Conservation (phyloP, 2,113 vertebrate species). For the Pristiophorus japonicus region DNA sequence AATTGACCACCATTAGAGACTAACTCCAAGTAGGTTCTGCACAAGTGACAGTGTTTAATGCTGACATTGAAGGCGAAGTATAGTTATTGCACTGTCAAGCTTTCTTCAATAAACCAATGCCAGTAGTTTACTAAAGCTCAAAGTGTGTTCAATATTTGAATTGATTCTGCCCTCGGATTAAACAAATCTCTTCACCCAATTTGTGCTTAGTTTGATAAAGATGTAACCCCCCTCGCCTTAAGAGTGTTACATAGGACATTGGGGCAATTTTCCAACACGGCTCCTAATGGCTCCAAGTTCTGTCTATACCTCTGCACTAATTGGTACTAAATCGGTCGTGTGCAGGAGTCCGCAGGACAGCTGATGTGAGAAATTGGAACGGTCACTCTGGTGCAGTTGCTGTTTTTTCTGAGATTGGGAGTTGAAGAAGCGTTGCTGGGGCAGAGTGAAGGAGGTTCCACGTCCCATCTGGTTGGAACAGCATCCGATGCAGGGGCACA, state of each 20-base stretch:
- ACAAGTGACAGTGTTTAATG: conserved; percentile 29
- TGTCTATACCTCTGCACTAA: not conserved
- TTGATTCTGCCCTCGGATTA: not conserved
- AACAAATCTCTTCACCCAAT: conserved; percentile 6
- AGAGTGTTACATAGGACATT: not conserved
- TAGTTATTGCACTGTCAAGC: conserved; percentile 23
- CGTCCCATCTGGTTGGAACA: not conserved
- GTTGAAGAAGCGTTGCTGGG: not conserved
- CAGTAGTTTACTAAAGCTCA: not conserved
- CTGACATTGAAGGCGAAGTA: not conserved
- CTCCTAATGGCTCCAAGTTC: not conserved
- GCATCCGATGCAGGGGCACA: too few relatives aligned
- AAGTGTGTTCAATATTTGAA: conserved; percentile 1
- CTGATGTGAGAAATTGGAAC: not conserved
- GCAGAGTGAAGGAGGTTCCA: not conserved
- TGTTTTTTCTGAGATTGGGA: not conserved
- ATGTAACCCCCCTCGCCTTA: not conserved
- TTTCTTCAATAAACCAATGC: conserved; percentile 15
- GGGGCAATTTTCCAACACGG: not conserved
- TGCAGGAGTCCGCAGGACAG: not conserved
- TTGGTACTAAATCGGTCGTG: not conserved
- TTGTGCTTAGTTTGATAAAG: not conserved
- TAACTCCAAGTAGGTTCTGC: not conserved
- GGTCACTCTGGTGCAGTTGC: not conserved
- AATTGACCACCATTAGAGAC: conserved; percentile 27